Evolutionary conservation across 2,888 invertebrate genomes (phyloP).

Genomic region (Onthophagus sagittarius): DNA sequence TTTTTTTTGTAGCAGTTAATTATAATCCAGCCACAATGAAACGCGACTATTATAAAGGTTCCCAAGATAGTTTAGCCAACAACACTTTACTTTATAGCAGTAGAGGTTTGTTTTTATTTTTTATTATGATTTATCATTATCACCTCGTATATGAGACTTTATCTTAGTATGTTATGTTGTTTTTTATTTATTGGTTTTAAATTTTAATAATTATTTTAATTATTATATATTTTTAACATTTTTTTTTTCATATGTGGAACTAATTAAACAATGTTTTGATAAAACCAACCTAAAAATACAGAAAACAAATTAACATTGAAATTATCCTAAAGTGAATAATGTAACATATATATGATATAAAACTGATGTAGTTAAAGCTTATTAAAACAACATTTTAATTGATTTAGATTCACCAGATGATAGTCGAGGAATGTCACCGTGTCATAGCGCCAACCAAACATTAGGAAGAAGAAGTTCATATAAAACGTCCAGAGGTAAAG

Average conservation of each 20-base stretch:
- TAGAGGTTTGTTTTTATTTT: conserved; percentile 59
- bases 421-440: conserved; percentile 70
- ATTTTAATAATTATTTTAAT: too few relatives aligned
- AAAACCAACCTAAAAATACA: too few relatives aligned
- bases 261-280: too few relatives aligned
- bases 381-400: neutral
- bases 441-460: conserved; percentile 60
- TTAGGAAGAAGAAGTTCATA: conserved; percentile 81
- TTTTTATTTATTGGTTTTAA: conserved; percentile 1
- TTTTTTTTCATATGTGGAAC: too few relatives aligned
- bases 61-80: conserved; percentile 82
- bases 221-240: too few relatives aligned
- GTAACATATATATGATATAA: too few relatives aligned
- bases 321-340: too few relatives aligned
- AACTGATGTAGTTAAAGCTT: too few relatives aligned
- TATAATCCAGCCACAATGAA: conserved; percentile 66
- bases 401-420: conserved; percentile 69
- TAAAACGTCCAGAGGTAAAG: conserved; percentile 78
- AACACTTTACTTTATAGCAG: conserved; percentile 59
- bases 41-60: conserved; percentile 88
- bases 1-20: conserved; percentile 39
- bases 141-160: conserved; percentile 1
- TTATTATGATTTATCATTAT: conserved; percentile 26
- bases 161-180: neutral
- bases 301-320: too few relatives aligned